phyloP scores from a whole-genome alignment of 2,888 invertebrate genomes.

The Leucoptera coffeella region DNA sequence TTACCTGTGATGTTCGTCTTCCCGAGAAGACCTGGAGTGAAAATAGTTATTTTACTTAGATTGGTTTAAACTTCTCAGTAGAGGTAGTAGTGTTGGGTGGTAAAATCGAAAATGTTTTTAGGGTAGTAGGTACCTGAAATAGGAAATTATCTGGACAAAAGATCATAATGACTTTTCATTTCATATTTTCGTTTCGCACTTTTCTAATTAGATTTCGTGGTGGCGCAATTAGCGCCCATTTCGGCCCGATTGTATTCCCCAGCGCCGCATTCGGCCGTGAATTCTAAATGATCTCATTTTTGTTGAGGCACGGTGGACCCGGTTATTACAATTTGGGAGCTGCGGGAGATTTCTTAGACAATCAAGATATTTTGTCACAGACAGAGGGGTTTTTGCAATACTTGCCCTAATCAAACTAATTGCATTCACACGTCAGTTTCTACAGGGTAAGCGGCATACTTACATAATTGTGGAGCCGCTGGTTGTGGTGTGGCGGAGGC shows the following conservation, averaged over 20 bases:
- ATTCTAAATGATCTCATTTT: no score
- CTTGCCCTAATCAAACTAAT: no score
- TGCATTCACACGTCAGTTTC: no score
- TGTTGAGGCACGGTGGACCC: no score
- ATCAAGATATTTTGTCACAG: no score
- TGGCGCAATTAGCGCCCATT: conserved; percentile 21
- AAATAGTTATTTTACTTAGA: conserved; percentile 47
- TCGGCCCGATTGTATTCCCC: conserved; percentile 16
- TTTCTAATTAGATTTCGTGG: conserved; percentile 25
- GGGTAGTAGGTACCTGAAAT: conserved; percentile 43
- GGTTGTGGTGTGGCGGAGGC: conserved; percentile 27
- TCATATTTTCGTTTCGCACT: conserved; percentile 10
- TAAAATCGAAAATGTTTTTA: conserved; percentile 14
- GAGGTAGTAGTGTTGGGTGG: no score
- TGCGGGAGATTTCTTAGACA: no score
- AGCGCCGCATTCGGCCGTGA: no score
- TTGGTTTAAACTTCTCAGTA: conserved; percentile 17
- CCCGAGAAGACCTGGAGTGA: conserved; percentile 57
- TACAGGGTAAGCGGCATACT: conserved; percentile 14
- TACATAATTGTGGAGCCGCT: conserved; percentile 35
- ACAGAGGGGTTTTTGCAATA: no score
- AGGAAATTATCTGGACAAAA: conserved; percentile 43
- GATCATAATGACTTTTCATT: conserved; percentile 22
- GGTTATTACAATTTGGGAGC: no score
- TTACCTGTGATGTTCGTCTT: conserved; percentile 56